These are phyloP conservation scores for Epiblema foenella DNA, from an alignment of 2,888 invertebrate species.

Conservation along the genomic window DNA sequence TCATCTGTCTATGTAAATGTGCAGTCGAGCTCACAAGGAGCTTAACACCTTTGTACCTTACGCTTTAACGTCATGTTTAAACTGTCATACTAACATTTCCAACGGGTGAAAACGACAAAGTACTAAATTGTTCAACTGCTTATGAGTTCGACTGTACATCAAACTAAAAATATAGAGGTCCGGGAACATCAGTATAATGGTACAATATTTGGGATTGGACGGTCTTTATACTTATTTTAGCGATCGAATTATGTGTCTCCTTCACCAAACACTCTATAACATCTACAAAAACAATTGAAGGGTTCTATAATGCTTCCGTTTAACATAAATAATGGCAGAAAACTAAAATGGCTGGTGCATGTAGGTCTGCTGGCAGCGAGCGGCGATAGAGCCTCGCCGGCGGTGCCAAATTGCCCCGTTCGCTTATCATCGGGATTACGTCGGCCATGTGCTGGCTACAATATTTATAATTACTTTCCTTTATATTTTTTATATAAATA, in stretches of 20 bases:
- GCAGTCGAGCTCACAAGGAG: no score
- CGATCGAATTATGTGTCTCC: neutral
- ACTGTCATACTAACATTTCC: no score
- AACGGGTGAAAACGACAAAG: no score
- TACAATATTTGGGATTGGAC: neutral
- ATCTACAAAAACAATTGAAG: slow-evolving; percentile 23
- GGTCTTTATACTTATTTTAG: neutral
- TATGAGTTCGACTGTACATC: no score
- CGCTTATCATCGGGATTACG: slow-evolving; percentile 80
- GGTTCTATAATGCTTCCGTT: slow-evolving; percentile 58
- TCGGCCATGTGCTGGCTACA: slow-evolving; percentile 43
- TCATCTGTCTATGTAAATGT: no score
- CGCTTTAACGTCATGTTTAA: no score
- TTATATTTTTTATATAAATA: neutral
- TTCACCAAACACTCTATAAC: neutral
- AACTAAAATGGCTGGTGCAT: slow-evolving; percentile 68
- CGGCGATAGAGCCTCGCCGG: slow-evolving; percentile 65
- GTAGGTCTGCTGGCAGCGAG: slow-evolving; percentile 69
- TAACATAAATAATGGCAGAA: slow-evolving; percentile 72
- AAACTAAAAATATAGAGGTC: neutral
- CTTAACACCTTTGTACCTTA: no score
- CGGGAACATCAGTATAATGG: neutral
- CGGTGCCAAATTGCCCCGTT: slow-evolving; percentile 79
- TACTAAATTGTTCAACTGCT: no score
- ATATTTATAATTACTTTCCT: slow-evolving; percentile 28